A percentile compares a stretch with the other conserved stretches of the same genome.
Evolutionary conservation across 2,888 invertebrate genomes (phyloP).

Genomic region (Rotaria sp.): DNA sequence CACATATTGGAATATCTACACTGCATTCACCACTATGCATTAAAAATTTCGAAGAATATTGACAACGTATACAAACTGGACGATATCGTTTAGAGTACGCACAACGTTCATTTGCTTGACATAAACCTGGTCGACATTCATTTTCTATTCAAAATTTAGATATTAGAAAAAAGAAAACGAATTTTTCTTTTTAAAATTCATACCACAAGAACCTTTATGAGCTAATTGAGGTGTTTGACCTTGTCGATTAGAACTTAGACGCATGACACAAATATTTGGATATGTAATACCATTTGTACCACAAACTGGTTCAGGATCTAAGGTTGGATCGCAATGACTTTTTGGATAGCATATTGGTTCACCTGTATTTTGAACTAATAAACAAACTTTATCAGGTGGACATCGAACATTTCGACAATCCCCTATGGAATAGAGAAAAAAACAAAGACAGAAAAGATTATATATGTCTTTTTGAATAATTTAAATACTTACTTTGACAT

Average conservation of each 20-base stretch:
- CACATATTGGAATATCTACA: background rate
- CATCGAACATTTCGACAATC: constrained; percentile 17
- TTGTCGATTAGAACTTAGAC: background rate
- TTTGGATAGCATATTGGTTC: constrained; percentile 12
- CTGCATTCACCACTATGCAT: background rate
- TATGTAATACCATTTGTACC: constrained; percentile 4
- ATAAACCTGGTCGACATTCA: background rate
- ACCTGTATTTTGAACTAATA: constrained; percentile 19
- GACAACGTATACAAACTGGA: background rate
- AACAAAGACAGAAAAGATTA: no score
- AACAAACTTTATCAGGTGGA: background rate
- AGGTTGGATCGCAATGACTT: background rate
- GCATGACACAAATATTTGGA: background rate
- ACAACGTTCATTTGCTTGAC: background rate
- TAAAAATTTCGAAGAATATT: background rate
- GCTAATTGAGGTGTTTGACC: background rate
- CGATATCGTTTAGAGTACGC: background rate
- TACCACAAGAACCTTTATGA: background rate
- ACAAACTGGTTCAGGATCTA: background rate
- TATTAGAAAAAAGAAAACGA: no score
- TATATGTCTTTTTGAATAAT: background rate
- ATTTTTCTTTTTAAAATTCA: background rate
- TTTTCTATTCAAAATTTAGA: background rate
- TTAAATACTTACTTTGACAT: background rate
- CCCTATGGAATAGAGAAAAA: background rate